These are phyloP conservation scores for Clarias pachynema DNA, from an alignment of 2,797 vertebrate species.

Conservation along the genomic window DNA sequence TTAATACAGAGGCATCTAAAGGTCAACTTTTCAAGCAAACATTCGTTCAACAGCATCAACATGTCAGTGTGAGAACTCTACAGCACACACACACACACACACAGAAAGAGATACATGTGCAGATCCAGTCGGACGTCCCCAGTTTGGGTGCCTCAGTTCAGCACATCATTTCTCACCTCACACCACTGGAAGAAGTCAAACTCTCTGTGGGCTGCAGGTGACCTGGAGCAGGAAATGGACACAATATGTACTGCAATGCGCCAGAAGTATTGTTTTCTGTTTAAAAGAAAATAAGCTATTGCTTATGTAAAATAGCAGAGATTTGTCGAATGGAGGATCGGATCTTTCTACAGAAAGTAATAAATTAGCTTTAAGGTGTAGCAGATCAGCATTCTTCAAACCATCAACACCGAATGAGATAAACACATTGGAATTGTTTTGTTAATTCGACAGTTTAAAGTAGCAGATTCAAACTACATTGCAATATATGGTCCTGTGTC, in stretches of 20 bases:
- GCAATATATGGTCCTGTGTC: neutral
- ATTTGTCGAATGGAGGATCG: neutral
- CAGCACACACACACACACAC: neutral
- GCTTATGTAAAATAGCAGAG: neutral
- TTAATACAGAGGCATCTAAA: neutral
- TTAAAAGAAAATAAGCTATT: neutral
- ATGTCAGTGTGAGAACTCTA: constrained; percentile 32
- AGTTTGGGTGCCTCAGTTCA: constrained; percentile 58
- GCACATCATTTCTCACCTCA: constrained; percentile 66
- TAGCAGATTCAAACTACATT: neutral
- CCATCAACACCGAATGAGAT: neutral
- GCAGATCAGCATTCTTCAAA: neutral
- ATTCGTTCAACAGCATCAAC: neutral
- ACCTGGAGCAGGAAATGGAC: constrained; percentile 57
- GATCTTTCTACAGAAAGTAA: neutral
- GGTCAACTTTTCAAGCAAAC: neutral
- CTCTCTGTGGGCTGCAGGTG: constrained; percentile 47
- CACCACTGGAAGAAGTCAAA: constrained; percentile 65
- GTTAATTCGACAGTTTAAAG: neutral
- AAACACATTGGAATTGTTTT: neutral
- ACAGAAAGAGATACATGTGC: neutral
- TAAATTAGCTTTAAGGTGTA: neutral
- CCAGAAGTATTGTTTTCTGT: constrained; percentile 34
- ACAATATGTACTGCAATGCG: constrained; percentile 46
- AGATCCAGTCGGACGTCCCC: constrained; percentile 43